These are phyloP conservation scores for Crotalus viridis DNA, from an alignment of 2,113 vertebrate genomes.

Conservation along the genomic window DNA sequence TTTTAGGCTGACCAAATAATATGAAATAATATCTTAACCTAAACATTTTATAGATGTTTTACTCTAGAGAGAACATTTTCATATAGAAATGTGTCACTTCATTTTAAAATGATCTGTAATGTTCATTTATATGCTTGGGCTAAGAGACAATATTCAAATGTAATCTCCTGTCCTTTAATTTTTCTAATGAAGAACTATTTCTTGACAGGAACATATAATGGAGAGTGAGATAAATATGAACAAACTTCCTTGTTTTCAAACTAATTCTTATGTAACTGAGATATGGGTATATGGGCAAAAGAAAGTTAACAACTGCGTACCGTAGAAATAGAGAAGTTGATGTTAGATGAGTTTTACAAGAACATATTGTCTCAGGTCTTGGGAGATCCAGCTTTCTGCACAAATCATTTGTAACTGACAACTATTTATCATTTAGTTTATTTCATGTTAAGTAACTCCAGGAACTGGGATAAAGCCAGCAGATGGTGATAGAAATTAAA, in stretches of 20 bases:
- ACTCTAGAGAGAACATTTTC: not conserved
- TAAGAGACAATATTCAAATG: not conserved
- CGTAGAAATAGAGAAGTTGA: constrained; percentile 45
- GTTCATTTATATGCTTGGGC: not conserved
- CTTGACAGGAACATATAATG: constrained; percentile 49
- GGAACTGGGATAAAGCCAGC: constrained; percentile 62
- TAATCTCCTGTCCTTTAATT: constrained; percentile 39
- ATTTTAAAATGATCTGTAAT: constrained; percentile 25
- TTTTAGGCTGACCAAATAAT: not conserved
- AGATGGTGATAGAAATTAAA: constrained; percentile 72
- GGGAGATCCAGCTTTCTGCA: constrained; percentile 50
- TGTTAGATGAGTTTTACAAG: constrained; percentile 56
- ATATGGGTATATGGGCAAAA: constrained; percentile 58
- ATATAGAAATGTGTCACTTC: not conserved
- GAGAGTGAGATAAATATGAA: constrained; percentile 38
- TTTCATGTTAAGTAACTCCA: constrained; percentile 64
- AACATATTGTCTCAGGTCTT: constrained; percentile 56
- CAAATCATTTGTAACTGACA: constrained; percentile 70
- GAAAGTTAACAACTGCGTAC: constrained; percentile 59
- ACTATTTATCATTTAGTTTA: constrained; percentile 67
- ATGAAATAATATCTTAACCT: not conserved
- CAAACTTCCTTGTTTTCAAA: constrained; percentile 14
- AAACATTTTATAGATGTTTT: not conserved
- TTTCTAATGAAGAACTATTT: constrained; percentile 50
- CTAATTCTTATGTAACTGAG: constrained; percentile 53